A percentile compares a stretch with the other conserved stretches of the same genome.
These are phyloP conservation scores for Drosophila grimshawi DNA, from an alignment of 1,140 invertebrate genomes.

Conservation along the genomic window DNA sequence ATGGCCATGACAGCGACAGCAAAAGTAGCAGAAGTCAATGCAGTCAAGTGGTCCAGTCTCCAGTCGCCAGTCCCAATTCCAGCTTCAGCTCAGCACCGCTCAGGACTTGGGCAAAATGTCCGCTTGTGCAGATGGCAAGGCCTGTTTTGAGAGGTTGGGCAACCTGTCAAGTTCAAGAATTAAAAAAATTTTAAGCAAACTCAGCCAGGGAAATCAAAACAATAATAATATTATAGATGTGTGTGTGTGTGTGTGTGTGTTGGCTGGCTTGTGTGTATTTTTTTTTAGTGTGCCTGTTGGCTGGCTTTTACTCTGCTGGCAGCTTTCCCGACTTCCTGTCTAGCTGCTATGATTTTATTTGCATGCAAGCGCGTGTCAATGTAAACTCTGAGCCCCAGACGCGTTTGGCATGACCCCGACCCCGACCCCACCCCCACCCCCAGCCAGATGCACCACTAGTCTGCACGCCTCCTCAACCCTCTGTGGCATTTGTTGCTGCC, in stretches of 20 bases:
- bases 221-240: constrained; percentile 51
- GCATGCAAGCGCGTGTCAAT: constrained; percentile 64
- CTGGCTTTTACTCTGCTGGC: constrained; percentile 28
- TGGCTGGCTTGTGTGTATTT: not conserved
- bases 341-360: constrained; percentile 64
- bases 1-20: constrained; percentile 49
- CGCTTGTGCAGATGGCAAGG: constrained; percentile 30
- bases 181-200: constrained; percentile 61
- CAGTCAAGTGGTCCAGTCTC: constrained; percentile 44
- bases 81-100: too few species aligned
- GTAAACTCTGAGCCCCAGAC: constrained; percentile 51
- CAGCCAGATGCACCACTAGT: too few species aligned
- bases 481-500: not conserved
- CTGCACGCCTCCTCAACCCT: not conserved
- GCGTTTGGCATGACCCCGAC: constrained; percentile 14
- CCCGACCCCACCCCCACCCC: not conserved
- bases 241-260: constrained; percentile 3
- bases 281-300: not conserved
- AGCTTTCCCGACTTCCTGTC: constrained; percentile 54
- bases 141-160: constrained; percentile 17
- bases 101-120: constrained; percentile 24
- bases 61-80: not conserved
- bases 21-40: constrained; percentile 60
- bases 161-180: constrained; percentile 66
- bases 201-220: constrained; percentile 40